Conservation (phyloP, 2,113 vertebrate species). For the Pipa parva region DNA sequence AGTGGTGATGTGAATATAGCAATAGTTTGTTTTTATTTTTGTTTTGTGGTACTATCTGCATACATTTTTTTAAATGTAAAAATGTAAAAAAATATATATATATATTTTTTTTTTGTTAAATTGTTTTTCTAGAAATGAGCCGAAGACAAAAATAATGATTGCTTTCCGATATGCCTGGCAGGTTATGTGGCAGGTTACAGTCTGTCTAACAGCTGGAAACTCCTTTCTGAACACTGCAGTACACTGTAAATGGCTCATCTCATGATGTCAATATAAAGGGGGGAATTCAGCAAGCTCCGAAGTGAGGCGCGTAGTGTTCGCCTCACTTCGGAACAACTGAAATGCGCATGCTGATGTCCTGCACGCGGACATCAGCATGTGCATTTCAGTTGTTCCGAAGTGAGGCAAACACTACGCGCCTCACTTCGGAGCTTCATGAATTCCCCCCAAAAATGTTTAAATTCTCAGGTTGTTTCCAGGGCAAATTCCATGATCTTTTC, state of each 20-base stretch:
- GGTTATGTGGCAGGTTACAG: not conserved
- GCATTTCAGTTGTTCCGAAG: no score
- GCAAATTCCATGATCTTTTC: conserved; percentile 1
- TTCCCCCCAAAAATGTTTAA: conserved; percentile 12
- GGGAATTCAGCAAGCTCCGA: no score
- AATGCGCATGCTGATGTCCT: no score
- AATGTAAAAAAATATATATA: no score
- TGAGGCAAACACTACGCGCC: no score
- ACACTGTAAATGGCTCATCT: conserved; percentile 12
- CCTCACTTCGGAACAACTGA: no score
- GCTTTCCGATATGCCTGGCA: not conserved
- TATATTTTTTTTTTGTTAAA: no score
- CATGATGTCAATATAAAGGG: conserved; percentile 30
- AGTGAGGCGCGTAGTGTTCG: no score
- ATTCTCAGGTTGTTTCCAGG: conserved; percentile 29
- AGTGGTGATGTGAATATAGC: not conserved
- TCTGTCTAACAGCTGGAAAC: not conserved
- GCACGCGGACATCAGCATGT: no score
- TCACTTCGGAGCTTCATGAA: no score
- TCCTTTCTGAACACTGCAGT: conserved; percentile 7
- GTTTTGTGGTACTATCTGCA: no score
- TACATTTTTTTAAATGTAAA: no score
- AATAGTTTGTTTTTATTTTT: not conserved
- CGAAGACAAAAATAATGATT: not conserved
- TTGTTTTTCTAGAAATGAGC: not conserved